phyloP scores from a whole-genome alignment of 2,113 vertebrate genomes.

The Leiothrix lutea region DNA sequence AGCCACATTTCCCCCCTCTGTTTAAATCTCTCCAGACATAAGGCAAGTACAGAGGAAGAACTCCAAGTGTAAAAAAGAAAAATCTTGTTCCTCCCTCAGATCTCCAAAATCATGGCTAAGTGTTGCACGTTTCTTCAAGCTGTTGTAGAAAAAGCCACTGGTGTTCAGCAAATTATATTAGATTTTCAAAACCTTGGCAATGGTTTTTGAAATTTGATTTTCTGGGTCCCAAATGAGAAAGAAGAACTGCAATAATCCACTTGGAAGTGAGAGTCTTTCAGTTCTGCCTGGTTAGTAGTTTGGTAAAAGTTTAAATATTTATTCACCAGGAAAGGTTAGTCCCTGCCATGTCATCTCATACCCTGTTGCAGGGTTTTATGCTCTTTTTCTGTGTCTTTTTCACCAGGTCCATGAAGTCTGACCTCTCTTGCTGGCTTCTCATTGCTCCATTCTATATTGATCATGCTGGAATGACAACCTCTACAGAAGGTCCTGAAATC shows the following conservation, averaged over 20 bases:
- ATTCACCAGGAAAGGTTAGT: neutral
- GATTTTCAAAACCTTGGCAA: neutral
- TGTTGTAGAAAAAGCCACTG: neutral
- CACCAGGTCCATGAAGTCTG: neutral
- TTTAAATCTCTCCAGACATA: neutral
- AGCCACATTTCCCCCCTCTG: neutral
- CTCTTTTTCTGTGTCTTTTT: neutral
- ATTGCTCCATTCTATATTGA: neutral
- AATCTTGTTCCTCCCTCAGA: neutral
- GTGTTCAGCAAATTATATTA: neutral
- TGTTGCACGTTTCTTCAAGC: neutral
- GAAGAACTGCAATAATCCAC: neutral
- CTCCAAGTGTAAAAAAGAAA: neutral
- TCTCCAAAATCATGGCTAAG: neutral
- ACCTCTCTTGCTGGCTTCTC: neutral
- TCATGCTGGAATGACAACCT: neutral
- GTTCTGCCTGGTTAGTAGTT: neutral
- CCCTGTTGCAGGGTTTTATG: neutral
- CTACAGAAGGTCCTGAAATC: neutral
- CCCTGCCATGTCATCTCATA: neutral
- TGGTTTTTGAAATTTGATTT: neutral
- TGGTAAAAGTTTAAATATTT: neutral
- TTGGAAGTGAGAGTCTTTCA: neutral
- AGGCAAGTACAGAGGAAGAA: neutral
- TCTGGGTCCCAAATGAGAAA: neutral